Evolutionary conservation across 2,113 vertebrate species (phyloP), one percentile per base, ranked within the genome.

Genomic region (Struthidea cinerea): DNA sequence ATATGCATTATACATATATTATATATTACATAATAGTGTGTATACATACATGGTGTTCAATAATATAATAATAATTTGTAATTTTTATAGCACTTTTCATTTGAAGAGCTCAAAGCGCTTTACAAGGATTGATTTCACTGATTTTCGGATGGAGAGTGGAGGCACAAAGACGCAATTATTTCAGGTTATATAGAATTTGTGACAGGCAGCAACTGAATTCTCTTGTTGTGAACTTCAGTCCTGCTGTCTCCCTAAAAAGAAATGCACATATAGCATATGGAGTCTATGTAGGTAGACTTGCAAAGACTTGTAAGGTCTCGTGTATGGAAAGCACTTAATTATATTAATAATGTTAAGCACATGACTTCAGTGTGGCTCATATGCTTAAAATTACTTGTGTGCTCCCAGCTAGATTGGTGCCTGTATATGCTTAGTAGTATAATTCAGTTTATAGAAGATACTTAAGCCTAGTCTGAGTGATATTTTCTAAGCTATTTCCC

Each of bases 1-100:
- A 98, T 98, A 98, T 98, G 98, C 98, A 97, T 98, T 98, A 98
- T 98, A 98, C 97, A 98, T 98, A 98, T 98, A 98, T 98, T 98
- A 98, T 98, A 98, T 98, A 97, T 98, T 98, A 98, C 98, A 98
- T 97, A 97, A 98, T 98, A 98, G 96, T 97, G 97, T 98, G 98
- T 98, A 98, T 98, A 98, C 98, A 98, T 98, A 98, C 97, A 97
- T 96, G 96, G 97, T 98, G 97, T 98, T 98, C 93, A 96, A 96
- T 96, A 97, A 95, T 96, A 97, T 93, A 96, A 96, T 96, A 96
- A 96, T 95, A 87, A 90, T 97, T 96, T 96, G 94, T 91, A 88
- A 55, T 86, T 95, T 96, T 90, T 91, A 90, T 96, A 96, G 95
- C 94, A 97, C 93, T 96, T 96, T 96, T 93, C 87, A 93, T 96